These are phyloP conservation scores for Brachionus calyciflorus DNA, from an alignment of 1,140 invertebrate species.

Conservation along the genomic window DNA sequence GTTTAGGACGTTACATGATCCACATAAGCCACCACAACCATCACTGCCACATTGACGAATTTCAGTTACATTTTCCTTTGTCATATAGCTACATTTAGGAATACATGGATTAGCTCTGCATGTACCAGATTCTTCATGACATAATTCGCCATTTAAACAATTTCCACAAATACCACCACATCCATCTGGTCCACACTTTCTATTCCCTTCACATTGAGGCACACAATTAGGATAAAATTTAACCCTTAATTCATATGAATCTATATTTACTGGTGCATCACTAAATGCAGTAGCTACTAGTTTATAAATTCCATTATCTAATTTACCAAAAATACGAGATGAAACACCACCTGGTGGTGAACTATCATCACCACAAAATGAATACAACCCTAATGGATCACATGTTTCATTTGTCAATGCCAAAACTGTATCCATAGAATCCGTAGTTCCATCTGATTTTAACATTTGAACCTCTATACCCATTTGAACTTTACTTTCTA, in stretches of 20 bases:
- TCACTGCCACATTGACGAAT: not conserved
- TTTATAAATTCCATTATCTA: not conserved
- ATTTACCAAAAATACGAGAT: conserved; percentile 2
- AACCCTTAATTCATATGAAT: not conserved
- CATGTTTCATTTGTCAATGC: not conserved
- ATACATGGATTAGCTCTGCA: conserved; percentile 2
- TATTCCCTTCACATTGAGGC: conserved; percentile 4
- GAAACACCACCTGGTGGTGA: not conserved
- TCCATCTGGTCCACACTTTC: conserved; percentile 8
- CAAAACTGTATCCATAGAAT: conserved; percentile 15
- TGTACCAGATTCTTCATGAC: not conserved
- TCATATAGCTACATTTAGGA: not conserved
- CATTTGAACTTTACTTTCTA: not conserved
- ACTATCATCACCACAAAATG: conserved; percentile 28
- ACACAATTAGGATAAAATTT: conserved; percentile 33
- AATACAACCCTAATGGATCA: not conserved
- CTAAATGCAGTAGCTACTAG: conserved; percentile 6
- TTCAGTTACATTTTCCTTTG: not conserved
- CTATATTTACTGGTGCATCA: not conserved
- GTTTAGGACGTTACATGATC: not conserved
- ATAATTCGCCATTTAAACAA: not conserved
- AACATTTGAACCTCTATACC: conserved; percentile 25
- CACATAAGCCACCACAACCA: not conserved
- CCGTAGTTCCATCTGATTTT: not conserved
- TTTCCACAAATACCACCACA: conserved; percentile 7